Evolutionary conservation across 2,888 invertebrate species (phyloP), one percentile per base, ranked within the genome.

Genomic region (Fabriciana adippe): DNA sequence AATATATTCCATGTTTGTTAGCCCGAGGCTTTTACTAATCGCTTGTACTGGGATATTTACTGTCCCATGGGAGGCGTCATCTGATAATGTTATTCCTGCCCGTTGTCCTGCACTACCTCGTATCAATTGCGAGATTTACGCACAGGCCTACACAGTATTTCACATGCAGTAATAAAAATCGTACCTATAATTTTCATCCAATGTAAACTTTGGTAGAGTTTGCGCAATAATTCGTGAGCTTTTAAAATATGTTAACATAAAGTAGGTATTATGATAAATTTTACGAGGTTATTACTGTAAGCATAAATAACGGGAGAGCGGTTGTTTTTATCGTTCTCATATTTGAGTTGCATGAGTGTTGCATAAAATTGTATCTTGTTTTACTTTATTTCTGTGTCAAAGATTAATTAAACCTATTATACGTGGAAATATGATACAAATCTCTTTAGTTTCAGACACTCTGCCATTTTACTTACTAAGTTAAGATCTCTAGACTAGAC

Each of bases 1-100:
- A 63, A 65, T 65, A 63, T 70, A 67, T 67, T 74, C 78, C 75
- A 78, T 76, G 77, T 75, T 68, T 67, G 72, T 70, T 74, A 65
- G 79, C 83, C 80, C 73, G 81, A 72, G 83, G 84, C 80, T 75
- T 62, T 66, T 74, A 84, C 86, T 88, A 87, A 87, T 88, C 87
- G 85, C 75, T 73, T 78, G 76, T 76, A 78, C 78, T 75, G 77
- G 80, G 80, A 84, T 87, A 87, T 89, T 87, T 88, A 89, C 87
- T 73, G 84, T 82, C 88, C 85, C 82, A 72, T 63, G 87, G 83
- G 88, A 81, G 68, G 78, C 74, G 82, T 82, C 84, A 85, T 83
- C 84, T 79, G 87, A 87, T 87, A 86, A 83, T 84, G 78, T 81
- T 78, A 78, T 79, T 81, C 81, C 79, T 73, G 77, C 68, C 66